phyloP scores from a whole-genome alignment of 2,888 invertebrate genomes.

The Micropterix aruncella region DNA sequence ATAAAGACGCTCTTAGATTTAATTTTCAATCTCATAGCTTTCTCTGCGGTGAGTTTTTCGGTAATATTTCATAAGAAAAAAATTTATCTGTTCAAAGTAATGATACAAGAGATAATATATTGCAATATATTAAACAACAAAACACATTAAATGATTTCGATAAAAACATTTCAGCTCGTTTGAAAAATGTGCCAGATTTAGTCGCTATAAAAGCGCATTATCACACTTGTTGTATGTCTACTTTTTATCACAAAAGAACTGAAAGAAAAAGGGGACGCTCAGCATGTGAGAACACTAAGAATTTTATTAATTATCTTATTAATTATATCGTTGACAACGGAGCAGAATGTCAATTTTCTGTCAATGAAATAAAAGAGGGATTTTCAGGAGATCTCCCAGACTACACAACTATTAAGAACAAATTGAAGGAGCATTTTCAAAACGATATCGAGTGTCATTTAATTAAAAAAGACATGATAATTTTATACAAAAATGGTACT shows the following conservation, averaged over 20 bases:
- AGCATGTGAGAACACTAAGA: slow-evolving; percentile 10
- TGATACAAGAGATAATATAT: slow-evolving; percentile 11
- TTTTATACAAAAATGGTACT: slow-evolving; percentile 12
- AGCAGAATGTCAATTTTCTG: slow-evolving; percentile 10
- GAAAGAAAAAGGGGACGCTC: slow-evolving; percentile 10
- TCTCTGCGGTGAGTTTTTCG: slow-evolving; percentile 10
- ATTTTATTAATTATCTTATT: slow-evolving; percentile 11
- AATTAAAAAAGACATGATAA: slow-evolving; percentile 10
- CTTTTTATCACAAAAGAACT: slow-evolving; percentile 10
- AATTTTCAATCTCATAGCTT: slow-evolving; percentile 11
- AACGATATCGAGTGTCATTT: slow-evolving; percentile 10
- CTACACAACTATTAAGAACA: slow-evolving; percentile 6
- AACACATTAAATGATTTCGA: slow-evolving; percentile 10
- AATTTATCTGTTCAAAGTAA: slow-evolving; percentile 10
- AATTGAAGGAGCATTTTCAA: slow-evolving; percentile 11
- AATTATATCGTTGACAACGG: slow-evolving; percentile 9
- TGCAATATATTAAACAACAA: slow-evolving; percentile 10
- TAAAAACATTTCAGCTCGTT: slow-evolving; percentile 11
- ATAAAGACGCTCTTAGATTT: slow-evolving; percentile 11
- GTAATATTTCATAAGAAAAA: slow-evolving; percentile 8
- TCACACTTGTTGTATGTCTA: slow-evolving; percentile 12
- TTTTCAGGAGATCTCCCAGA: slow-evolving; percentile 9
- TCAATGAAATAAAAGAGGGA: slow-evolving; percentile 10
- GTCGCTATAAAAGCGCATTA: slow-evolving; percentile 11
- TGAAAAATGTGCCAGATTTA: slow-evolving; percentile 11